A percentile compares a stretch with the other conserved stretches of the same genome.
Evolutionary conservation across 2,888 invertebrate genomes (phyloP).

Genomic region (Melieria crassipennis): DNA sequence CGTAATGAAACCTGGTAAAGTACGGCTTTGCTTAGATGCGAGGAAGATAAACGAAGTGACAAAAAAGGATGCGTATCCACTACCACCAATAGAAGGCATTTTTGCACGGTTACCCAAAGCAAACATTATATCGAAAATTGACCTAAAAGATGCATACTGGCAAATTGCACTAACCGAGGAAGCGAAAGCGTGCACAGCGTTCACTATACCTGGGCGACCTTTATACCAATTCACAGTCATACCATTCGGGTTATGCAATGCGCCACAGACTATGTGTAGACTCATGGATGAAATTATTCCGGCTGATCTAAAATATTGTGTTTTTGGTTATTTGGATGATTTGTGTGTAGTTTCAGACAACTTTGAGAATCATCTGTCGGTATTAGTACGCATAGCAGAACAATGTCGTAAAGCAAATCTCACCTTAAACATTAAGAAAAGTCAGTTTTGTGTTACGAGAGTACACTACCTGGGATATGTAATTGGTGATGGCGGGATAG

Average conservation of each 20-base stretch:
- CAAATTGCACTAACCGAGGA: constrained; percentile 28
- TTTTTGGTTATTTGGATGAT: constrained; percentile 9
- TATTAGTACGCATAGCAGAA: constrained; percentile 14
- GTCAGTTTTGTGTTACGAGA: constrained; percentile 37
- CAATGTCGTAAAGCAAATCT: constrained; percentile 15
- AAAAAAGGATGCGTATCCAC: constrained; percentile 30
- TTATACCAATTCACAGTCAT: not conserved
- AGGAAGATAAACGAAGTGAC: constrained; percentile 34
- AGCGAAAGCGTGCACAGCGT: not conserved
- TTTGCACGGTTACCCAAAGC: constrained; percentile 33
- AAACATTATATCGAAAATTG: constrained; percentile 35
- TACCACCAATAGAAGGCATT: constrained; percentile 35
- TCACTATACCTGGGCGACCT: not conserved
- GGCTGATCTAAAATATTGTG: not conserved
- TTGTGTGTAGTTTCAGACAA: not conserved
- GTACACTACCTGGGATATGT: constrained; percentile 39
- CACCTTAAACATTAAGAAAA: constrained; percentile 40
- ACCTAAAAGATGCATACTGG: constrained; percentile 37
- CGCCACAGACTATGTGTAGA: constrained; percentile 1
- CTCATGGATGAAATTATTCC: constrained; percentile 8
- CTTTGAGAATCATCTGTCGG: constrained; percentile 2
- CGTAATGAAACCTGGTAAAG: constrained; percentile 32
- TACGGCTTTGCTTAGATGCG: constrained; percentile 31
- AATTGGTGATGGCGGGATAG: constrained; percentile 35
- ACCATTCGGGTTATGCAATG: not conserved